These are phyloP conservation scores for Mycetomoellerius zeteki DNA, from an alignment of 1,140 invertebrate genomes.

Conservation along the genomic window DNA sequence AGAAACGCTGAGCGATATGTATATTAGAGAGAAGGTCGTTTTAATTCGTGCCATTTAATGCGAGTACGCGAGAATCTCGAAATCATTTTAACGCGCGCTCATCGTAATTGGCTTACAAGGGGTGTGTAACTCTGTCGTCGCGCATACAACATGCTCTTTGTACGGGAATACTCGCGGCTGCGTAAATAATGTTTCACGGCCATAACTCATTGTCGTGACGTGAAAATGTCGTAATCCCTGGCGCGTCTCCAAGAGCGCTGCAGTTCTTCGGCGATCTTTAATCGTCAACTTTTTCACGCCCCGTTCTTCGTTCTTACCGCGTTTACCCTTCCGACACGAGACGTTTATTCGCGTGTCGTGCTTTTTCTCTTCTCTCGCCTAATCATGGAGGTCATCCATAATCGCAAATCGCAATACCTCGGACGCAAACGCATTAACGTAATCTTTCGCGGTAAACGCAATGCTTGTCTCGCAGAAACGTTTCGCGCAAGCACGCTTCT, in stretches of 20 bases:
- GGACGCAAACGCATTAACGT: slow-evolving; percentile 19
- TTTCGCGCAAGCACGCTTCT: not conserved
- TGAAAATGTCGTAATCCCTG: slow-evolving; percentile 69
- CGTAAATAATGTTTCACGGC: slow-evolving; percentile 69
- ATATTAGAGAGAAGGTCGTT: slow-evolving; percentile 19
- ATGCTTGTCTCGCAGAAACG: not conserved
- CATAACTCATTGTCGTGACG: slow-evolving; percentile 70
- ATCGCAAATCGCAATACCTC: not conserved
- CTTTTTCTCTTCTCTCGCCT: not conserved
- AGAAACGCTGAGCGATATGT: not conserved
- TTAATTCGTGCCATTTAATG: slow-evolving; percentile 43
- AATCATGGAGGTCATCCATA: not conserved
- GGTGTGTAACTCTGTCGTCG: not conserved
- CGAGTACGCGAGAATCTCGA: slow-evolving; percentile 41
- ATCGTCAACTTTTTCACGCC: slow-evolving; percentile 21
- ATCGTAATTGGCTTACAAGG: slow-evolving; percentile 30
- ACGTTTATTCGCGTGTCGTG: not conserved
- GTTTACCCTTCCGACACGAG: not conserved
- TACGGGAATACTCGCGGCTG: slow-evolving; percentile 43
- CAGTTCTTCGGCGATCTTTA: slow-evolving; percentile 48
- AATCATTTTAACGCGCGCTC: slow-evolving; percentile 33
- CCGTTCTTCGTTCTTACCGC: not conserved
- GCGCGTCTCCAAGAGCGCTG: slow-evolving; percentile 55
- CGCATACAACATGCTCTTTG: not conserved
- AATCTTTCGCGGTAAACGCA: slow-evolving; percentile 30